A percentile compares a stretch with the other conserved stretches of the same genome.
Conservation (phyloP, 2,888 invertebrate genomes). For the Brachyptera putata region DNA sequence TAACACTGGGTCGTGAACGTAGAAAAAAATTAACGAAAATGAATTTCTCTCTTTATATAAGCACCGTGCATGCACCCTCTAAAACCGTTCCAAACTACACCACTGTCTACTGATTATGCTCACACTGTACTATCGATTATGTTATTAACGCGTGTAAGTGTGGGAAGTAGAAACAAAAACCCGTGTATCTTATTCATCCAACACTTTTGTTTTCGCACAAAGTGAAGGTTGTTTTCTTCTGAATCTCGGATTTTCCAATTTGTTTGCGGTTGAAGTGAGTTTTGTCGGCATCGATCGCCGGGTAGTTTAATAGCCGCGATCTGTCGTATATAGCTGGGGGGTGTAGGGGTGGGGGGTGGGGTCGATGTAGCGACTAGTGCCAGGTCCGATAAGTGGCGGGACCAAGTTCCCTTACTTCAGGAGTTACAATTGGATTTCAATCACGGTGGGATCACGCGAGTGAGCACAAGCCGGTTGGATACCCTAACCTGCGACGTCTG, state of each 20-base stretch:
- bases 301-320: background rate
- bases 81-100: too few species aligned
- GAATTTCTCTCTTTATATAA: too few species aligned
- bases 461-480: constrained; percentile 17
- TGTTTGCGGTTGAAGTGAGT: constrained; percentile 5
- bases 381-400: constrained; percentile 9
- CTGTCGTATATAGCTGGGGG: background rate
- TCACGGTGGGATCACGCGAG: constrained; percentile 9
- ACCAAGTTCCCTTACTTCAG: constrained; percentile 21
- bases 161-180: too few species aligned
- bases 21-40: too few species aligned
- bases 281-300: background rate
- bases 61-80: too few species aligned
- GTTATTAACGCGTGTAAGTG: background rate
- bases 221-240: background rate
- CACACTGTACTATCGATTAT: background rate
- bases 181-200: too few species aligned
- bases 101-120: background rate
- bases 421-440: constrained; percentile 24
- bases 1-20: too few species aligned
- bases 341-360: background rate
- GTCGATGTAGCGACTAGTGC: constrained; percentile 1
- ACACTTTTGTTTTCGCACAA: background rate
- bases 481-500: constrained; percentile 9
- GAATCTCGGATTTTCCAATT: constrained; percentile 8